Evolutionary conservation across 30 jellyfish, hydroid and myxozoan genomes (phyloP).

Genomic region (Catostylus mosaicus): DNA sequence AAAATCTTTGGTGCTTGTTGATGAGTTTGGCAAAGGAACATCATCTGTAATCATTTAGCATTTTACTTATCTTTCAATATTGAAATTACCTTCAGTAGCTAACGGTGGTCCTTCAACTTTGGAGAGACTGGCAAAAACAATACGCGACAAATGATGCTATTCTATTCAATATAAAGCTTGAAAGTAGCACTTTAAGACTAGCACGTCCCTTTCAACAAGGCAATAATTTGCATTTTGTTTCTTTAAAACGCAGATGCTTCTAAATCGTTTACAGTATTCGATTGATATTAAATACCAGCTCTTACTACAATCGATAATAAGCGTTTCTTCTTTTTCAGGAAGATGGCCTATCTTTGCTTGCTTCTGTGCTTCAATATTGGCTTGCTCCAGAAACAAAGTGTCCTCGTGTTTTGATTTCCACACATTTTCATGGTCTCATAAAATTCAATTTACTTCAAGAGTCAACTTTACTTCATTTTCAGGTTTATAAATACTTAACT

Average conservation of each 20-base stretch:
- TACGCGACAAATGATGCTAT: too few species aligned
- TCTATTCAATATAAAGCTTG: too few species aligned
- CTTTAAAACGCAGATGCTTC: too few species aligned
- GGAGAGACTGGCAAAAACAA: too few species aligned
- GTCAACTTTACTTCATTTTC: constrained; percentile 68
- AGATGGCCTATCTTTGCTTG: constrained; percentile 93
- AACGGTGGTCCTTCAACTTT: too few species aligned
- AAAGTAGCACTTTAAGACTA: too few species aligned
- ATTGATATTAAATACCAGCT: too few species aligned
- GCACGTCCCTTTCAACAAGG: too few species aligned
- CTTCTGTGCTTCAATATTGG: constrained; percentile 86
- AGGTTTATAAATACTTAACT: constrained; percentile 50
- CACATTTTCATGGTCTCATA: constrained; percentile 89
- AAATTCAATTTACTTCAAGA: constrained; percentile 64
- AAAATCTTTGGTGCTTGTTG: constrained; percentile 87
- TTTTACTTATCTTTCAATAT: not conserved
- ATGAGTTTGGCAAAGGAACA: constrained; percentile 99
- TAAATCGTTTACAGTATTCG: too few species aligned
- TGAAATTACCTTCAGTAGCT: too few species aligned
- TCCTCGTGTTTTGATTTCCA: constrained; percentile 91
- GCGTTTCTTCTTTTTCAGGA: constrained; percentile 51
- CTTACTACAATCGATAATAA: too few species aligned
- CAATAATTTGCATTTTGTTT: too few species aligned
- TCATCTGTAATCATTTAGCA: constrained; percentile 71
- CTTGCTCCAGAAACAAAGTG: constrained; percentile 42